Evolutionary conservation across 1,140 invertebrate genomes (phyloP).

Genomic region (Drosophila ananassae): DNA sequence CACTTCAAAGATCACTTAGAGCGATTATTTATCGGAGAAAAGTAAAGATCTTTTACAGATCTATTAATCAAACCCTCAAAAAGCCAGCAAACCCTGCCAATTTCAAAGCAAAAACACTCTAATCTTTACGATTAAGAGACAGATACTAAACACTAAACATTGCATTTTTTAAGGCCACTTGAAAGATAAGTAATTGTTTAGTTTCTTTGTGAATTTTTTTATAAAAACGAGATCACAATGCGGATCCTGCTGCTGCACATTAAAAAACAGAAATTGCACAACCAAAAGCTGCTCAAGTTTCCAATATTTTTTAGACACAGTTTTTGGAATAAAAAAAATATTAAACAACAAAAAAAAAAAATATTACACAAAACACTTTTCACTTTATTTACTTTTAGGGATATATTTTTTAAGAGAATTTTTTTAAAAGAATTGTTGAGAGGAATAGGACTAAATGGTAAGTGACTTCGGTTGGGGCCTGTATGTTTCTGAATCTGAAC

Average conservation of each 20-base stretch:
- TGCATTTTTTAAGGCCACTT: slow-evolving; percentile 1
- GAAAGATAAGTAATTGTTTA: not conserved
- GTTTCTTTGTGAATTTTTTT: not conserved
- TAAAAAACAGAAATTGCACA: slow-evolving; percentile 14
- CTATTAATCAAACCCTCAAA: not conserved
- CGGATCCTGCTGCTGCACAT: not conserved
- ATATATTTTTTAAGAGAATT: not conserved
- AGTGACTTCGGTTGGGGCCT: not conserved
- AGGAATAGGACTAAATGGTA: not conserved
- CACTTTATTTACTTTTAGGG: not conserved
- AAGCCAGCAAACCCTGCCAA: not conserved
- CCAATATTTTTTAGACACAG: not conserved
- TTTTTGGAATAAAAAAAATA: not conserved
- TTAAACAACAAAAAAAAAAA: slow-evolving; percentile 1
- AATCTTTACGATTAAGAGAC: not conserved
- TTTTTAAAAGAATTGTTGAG: too few species aligned
- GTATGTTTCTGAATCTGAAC: not conserved
- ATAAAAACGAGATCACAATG: slow-evolving; percentile 4
- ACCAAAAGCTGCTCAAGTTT: slow-evolving; percentile 1
- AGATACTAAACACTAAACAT: not conserved
- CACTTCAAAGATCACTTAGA: too few species aligned
- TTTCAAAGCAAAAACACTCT: too few species aligned
- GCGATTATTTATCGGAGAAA: not conserved
- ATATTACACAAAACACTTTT: not conserved
- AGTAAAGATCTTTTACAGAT: not conserved